Percentiles rank a stretch among this genome's conserved stretches.
These are phyloP conservation scores for Prosapia bicincta DNA, from an alignment of 2,888 invertebrate genomes.

Conservation along the genomic window DNA sequence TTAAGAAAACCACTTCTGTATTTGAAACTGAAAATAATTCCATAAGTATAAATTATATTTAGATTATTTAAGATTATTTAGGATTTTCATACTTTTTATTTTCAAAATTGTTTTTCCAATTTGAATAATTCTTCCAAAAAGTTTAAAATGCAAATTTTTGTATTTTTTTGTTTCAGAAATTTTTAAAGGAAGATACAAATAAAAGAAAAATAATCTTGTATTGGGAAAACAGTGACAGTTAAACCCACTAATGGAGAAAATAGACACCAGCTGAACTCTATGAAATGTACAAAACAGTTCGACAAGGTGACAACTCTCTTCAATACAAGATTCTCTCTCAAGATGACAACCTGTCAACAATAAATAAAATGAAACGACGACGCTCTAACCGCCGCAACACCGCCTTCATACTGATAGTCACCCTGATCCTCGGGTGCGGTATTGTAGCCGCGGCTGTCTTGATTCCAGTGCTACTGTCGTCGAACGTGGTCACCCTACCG, in stretches of 20 bases:
- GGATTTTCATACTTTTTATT: no score
- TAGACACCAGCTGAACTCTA: not conserved
- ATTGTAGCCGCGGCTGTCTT: slow-evolving; percentile 42
- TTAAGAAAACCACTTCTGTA: no score
- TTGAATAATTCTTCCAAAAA: no score
- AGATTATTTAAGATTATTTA: no score
- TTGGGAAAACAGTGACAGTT: no score
- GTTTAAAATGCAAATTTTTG: no score
- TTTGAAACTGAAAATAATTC: no score
- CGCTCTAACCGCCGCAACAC: slow-evolving; percentile 38
- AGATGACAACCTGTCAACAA: slow-evolving; percentile 53
- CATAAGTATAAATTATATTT: no score
- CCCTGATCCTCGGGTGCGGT: slow-evolving; percentile 40
- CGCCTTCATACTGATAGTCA: slow-evolving; percentile 41
- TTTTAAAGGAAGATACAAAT: no score
- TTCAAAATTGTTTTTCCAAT: no score
- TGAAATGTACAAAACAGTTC: slow-evolving; percentile 68
- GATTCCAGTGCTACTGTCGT: slow-evolving; percentile 42
- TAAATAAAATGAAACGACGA: slow-evolving; percentile 25
- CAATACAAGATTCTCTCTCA: slow-evolving; percentile 72
- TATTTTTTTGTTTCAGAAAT: no score
- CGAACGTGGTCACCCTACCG: slow-evolving; percentile 44
- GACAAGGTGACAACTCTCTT: slow-evolving; percentile 69
- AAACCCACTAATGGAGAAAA: not conserved
- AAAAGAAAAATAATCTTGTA: no score